phyloP scores from a whole-genome alignment of 2,797 vertebrate genomes.

The Pseudopleuronectes americanus region DNA sequence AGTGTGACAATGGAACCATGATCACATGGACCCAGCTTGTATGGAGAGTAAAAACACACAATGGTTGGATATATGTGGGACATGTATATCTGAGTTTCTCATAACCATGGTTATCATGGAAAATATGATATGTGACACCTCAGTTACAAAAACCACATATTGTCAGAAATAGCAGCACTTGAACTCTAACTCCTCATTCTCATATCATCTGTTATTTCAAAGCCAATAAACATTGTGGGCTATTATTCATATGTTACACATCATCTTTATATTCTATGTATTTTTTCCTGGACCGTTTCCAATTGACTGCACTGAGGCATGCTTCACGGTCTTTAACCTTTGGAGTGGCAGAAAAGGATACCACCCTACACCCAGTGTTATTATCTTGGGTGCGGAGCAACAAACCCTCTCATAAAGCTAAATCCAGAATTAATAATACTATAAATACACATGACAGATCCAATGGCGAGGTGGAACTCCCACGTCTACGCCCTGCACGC shows the following conservation, averaged over 20 bases:
- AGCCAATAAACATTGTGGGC: not conserved
- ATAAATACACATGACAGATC: conserved; percentile 61
- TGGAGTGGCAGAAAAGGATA: conserved; percentile 26
- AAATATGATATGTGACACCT: not conserved
- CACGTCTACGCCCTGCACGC: conserved; percentile 30
- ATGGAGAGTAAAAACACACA: not conserved
- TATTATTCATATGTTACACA: not conserved
- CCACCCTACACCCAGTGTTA: conserved; percentile 45
- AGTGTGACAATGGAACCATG: not conserved
- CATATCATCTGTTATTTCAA: not conserved
- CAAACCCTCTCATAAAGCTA: conserved; percentile 48
- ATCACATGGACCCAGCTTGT: not conserved
- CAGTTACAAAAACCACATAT: not conserved
- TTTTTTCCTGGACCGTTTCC: conserved; percentile 1
- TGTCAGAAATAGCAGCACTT: not conserved
- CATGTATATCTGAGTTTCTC: not conserved
- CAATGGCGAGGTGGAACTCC: conserved; percentile 27
- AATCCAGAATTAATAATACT: conserved; percentile 52
- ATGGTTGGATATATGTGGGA: too few species aligned
- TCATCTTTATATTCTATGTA: not conserved
- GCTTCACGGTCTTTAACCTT: conserved; percentile 21
- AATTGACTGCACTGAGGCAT: conserved; percentile 12
- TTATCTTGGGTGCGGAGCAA: conserved; percentile 52
- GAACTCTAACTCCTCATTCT: not conserved
- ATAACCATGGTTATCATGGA: not conserved